A percentile compares a stretch with the other conserved stretches of the same genome.
Conservation (phyloP, 2,888 invertebrate genomes). For the Xestobium rufovillosum region DNA sequence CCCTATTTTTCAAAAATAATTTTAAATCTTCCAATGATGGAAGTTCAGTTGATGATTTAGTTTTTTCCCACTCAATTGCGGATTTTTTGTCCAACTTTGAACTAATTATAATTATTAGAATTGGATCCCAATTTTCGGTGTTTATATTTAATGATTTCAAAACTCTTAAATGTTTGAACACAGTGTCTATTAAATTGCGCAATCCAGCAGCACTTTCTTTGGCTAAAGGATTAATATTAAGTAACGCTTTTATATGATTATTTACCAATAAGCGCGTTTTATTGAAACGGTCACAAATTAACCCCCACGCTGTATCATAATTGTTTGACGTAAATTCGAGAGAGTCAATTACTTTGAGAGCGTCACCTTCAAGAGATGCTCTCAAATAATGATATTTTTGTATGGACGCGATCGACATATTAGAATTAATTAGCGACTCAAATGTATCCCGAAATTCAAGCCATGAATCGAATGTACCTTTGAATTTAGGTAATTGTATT, state of each 20-base stretch:
- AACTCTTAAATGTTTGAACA: constrained; percentile 12
- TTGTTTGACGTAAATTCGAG: constrained; percentile 9
- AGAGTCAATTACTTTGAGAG: constrained; percentile 8
- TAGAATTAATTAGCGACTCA: constrained; percentile 9
- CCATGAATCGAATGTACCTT: constrained; percentile 9
- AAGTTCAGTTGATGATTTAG: neutral
- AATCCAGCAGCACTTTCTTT: constrained; percentile 10
- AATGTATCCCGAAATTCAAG: constrained; percentile 12
- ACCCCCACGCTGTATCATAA: constrained; percentile 9
- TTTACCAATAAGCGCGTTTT: constrained; percentile 8
- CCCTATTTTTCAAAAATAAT: neutral
- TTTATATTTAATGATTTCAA: constrained; percentile 8
- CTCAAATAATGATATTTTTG: constrained; percentile 14
- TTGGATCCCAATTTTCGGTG: constrained; percentile 11
- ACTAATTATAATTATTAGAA: constrained; percentile 7
- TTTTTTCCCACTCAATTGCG: constrained; percentile 7
- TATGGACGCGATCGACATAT: constrained; percentile 4
- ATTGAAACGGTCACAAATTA: constrained; percentile 8
- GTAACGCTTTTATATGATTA: constrained; percentile 12
- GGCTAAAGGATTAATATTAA: constrained; percentile 5
- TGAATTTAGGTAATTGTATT: constrained; percentile 10
- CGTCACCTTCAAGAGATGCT: constrained; percentile 5
- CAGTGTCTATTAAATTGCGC: constrained; percentile 10
- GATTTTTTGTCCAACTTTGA: constrained; percentile 8
- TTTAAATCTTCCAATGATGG: constrained; percentile 7